A percentile compares a stretch with the other conserved stretches of the same genome.
These are phyloP conservation scores for Poecilia velifera DNA, from an alignment of 2,797 vertebrate genomes.

Conservation along the genomic window DNA sequence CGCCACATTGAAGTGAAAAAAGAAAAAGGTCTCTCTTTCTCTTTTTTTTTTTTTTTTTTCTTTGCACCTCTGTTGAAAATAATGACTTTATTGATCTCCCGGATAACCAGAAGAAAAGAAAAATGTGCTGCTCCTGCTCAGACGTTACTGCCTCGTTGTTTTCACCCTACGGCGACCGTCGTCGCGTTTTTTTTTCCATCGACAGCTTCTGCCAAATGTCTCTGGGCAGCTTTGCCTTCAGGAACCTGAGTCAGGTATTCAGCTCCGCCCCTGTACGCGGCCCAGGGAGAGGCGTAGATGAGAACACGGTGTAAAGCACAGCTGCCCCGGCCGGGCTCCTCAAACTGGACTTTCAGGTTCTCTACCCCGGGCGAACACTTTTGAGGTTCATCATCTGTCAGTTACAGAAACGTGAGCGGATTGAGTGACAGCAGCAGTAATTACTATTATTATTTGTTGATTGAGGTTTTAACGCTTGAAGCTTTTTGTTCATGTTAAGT, in stretches of 20 bases:
- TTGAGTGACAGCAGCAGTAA: conserved; percentile 11
- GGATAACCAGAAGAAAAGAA: background rate
- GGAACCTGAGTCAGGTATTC: conserved; percentile 69
- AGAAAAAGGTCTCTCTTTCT: background rate
- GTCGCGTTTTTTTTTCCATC: background rate
- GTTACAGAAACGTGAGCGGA: conserved; percentile 12
- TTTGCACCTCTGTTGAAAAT: background rate
- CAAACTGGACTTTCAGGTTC: conserved; percentile 79
- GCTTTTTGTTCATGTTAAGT: background rate
- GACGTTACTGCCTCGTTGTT: background rate
- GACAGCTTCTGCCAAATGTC: conserved; percentile 14
- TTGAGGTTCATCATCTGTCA: conserved; percentile 23
- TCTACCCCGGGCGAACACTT: conserved; percentile 9
- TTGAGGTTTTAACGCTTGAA: background rate
- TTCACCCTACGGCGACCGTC: background rate
- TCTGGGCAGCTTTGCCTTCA: conserved; percentile 28
- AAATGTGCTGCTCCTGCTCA: conserved; percentile 4
- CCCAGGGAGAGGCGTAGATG: conserved; percentile 17
- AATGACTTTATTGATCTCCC: background rate
- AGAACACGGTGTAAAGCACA: conserved; percentile 20
- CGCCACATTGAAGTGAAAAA: background rate
- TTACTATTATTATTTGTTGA: conserved; percentile 27
- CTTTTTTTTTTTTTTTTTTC: background rate
- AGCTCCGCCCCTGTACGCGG: conserved; percentile 27
- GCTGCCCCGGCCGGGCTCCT: conserved; percentile 29